A percentile compares a stretch with the other conserved stretches of the same genome.
These are phyloP conservation scores for Parascotia fuliginaria DNA, from an alignment of 2,888 invertebrate genomes.

Conservation along the genomic window DNA sequence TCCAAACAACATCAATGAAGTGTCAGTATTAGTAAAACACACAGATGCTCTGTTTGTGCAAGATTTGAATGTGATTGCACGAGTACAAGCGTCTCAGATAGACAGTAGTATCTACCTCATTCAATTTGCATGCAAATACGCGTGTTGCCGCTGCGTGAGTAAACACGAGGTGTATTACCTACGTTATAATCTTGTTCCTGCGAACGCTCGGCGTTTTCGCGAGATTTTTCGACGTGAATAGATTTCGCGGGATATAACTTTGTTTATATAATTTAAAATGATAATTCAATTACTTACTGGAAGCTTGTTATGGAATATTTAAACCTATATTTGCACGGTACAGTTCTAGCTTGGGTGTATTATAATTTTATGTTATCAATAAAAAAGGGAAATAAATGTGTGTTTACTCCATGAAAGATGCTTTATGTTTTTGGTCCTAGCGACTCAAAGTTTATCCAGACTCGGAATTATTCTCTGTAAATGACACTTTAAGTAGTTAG, in stretches of 20 bases:
- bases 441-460: no score
- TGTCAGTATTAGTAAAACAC: conserved; percentile 23
- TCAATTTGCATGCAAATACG: conserved; percentile 44
- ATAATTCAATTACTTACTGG: background rate
- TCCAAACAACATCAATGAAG: background rate
- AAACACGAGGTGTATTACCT: conserved; percentile 23
- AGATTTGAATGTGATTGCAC: conserved; percentile 41
- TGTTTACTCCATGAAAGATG: no score
- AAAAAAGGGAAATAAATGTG: no score
- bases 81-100: conserved; percentile 15
- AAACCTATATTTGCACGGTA: no score
- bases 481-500: no score
- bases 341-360: no score
- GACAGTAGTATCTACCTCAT: conserved; percentile 36
- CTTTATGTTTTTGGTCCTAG: no score
- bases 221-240: no score
- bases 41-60: conserved; percentile 25
- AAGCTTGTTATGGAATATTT: no score
- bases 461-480: no score
- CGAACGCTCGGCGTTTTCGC: no score
- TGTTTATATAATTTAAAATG: background rate
- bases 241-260: background rate
- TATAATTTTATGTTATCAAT: no score
- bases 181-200: background rate
- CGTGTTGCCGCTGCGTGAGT: conserved; percentile 13